Evolutionary conservation across 2,888 invertebrate genomes (phyloP), one percentile per base, ranked within the genome.

Genomic region (Eupithecia abbreviata): DNA sequence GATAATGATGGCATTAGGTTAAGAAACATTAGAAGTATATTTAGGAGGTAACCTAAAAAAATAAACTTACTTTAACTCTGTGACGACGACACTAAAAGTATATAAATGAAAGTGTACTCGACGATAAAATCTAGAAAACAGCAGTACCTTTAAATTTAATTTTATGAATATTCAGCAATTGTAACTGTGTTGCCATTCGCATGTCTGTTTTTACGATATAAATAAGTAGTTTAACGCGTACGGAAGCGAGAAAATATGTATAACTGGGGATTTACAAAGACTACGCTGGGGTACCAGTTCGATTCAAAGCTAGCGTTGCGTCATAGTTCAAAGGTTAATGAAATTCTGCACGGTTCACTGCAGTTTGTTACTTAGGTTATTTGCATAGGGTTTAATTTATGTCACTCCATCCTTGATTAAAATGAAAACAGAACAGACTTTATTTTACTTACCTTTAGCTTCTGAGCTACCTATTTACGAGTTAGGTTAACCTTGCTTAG

Each of bases 311-410:
- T 10, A 62, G 30, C 62, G 30, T 30, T 62, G 30, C 62, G 62
- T 62, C 30, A 62, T 2, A 30, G 62, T 62, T 62, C 62, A 62
- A 30, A 58, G 58, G 18, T 62, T 62, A 62, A 62, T 62, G 62
- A 30, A 62, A 62, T 62, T 62, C 62, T 62, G 62, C 62, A 62
- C 12, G 30, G 62, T 62, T 30, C 30, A 30, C 62, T 62, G 62
- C 62, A 62, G 62, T 62, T 30, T 55, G 55, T 4, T 62, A 30
- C 12, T 62, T 18, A 30, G 30, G 3, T 18, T 62, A 62, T 62
- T 62, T 18, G 9, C 18, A 58, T 62, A 62, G 12, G 62, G 18
- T 62, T 62, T 30, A 62, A 12, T 62, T 62, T 12, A 62, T n/a
- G 62, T 62, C 9, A 4, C 58, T 62, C 30, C 30, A 30, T 30